phyloP scores from a whole-genome alignment of 2,888 invertebrate genomes.

The Scaptomyza tumidula region DNA sequence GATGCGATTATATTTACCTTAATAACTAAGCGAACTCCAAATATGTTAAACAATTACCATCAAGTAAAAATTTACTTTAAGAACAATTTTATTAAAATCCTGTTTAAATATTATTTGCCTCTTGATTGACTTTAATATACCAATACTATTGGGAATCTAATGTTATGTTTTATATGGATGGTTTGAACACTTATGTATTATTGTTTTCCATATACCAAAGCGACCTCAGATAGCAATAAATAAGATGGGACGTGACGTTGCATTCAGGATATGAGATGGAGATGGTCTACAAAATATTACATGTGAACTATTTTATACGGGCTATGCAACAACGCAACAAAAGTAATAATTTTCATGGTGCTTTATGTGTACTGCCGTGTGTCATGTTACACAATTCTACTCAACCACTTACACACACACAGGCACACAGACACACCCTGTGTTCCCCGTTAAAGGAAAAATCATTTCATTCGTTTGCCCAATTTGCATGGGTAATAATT shows the following conservation, averaged over 20 bases:
- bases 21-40: too few species aligned
- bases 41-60: too few species aligned
- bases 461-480: slow-evolving; percentile 53
- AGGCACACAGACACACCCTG: slow-evolving; percentile 30
- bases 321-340: slow-evolving; percentile 34
- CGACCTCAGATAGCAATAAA: slow-evolving; percentile 16
- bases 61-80: too few species aligned
- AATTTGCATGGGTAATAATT: slow-evolving; percentile 80
- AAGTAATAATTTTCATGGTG: slow-evolving; percentile 66
- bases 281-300: neutral
- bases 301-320: slow-evolving; percentile 38
- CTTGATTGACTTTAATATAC: too few species aligned
- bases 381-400: slow-evolving; percentile 72
- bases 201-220: too few species aligned
- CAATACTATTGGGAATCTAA: too few species aligned
- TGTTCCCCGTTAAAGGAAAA: slow-evolving; percentile 28
- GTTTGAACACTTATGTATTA: too few species aligned
- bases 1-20: too few species aligned
- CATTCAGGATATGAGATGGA: slow-evolving; percentile 16
- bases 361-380: slow-evolving; percentile 48
- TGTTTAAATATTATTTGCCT: too few species aligned
- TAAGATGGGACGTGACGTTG: slow-evolving; percentile 51
- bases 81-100: too few species aligned
- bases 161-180: too few species aligned
- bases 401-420: slow-evolving; percentile 37